These are phyloP conservation scores for Coecobrya sp. DNA, from an alignment of 2,888 invertebrate genomes.

Conservation along the genomic window DNA sequence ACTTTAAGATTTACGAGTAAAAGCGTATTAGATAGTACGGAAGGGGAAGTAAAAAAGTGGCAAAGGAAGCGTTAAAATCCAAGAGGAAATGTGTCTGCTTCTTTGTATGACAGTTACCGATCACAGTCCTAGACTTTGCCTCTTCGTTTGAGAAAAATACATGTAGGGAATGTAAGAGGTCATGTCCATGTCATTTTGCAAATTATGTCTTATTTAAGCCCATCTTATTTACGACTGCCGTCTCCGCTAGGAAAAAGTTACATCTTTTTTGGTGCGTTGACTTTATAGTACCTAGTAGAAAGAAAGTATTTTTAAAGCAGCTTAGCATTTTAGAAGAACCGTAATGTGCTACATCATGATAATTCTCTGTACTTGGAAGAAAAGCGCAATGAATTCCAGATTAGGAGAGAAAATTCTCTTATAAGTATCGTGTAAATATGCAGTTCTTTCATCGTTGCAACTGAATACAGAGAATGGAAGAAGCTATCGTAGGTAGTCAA, in stretches of 20 bases:
- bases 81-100: conserved; percentile 17
- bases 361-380: neutral
- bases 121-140: neutral
- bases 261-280: neutral
- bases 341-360: no score
- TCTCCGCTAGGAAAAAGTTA: neutral
- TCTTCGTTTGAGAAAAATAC: neutral
- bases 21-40: neutral
- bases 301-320: neutral
- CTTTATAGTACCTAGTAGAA: neutral
- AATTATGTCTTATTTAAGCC: conserved; percentile 27
- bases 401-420: neutral
- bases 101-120: neutral
- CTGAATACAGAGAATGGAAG: neutral
- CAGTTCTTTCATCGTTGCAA: neutral
- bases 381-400: neutral
- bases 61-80: neutral
- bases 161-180: conserved; percentile 23
- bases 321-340: no score
- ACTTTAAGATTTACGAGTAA: neutral
- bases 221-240: neutral
- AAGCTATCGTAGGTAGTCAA: neutral
- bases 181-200: conserved; percentile 49
- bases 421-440: neutral
- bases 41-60: neutral